A percentile compares a stretch with the other conserved stretches of the same genome.
phyloP scores from a whole-genome alignment of 2,797 vertebrate species.

The Antennarius maculatus region DNA sequence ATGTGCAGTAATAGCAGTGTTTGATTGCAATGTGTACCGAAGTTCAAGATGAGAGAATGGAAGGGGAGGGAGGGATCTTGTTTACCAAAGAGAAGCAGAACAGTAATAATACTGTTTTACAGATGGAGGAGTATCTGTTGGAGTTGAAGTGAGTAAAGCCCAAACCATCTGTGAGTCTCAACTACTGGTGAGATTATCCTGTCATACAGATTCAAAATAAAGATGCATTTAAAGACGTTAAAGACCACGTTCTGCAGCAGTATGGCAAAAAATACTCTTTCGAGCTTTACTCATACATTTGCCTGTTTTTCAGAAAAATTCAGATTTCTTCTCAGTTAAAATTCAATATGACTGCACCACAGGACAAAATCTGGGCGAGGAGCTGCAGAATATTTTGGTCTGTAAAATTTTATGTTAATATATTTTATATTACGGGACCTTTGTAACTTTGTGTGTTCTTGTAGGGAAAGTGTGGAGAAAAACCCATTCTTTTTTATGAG shows the following conservation, averaged over 20 bases:
- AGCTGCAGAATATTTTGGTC: constrained; percentile 48
- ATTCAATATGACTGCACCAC: constrained; percentile 54
- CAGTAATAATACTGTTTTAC: constrained; percentile 8
- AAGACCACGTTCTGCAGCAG: not conserved
- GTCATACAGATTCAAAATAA: not conserved
- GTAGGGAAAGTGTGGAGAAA: constrained; percentile 35
- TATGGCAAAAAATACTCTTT: not conserved
- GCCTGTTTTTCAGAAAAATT: constrained; percentile 40
- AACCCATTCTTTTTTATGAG: constrained; percentile 64
- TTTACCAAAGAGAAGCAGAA: not conserved
- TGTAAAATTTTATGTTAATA: not conserved
- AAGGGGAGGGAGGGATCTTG: not conserved
- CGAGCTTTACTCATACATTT: not conserved
- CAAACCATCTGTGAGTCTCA: constrained; percentile 16
- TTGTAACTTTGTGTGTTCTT: constrained; percentile 16
- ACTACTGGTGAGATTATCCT: constrained; percentile 22
- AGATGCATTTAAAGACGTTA: not conserved
- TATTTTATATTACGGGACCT: not conserved
- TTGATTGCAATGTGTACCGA: constrained; percentile 12
- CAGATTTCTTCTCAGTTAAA: constrained; percentile 62
- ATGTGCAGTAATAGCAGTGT: not conserved
- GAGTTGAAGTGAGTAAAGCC: constrained; percentile 9
- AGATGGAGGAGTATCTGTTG: constrained; percentile 37
- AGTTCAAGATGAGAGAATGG: constrained; percentile 28
- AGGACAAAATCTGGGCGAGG: constrained; percentile 23